Evolutionary conservation across 2,888 invertebrate genomes (phyloP).

Genomic region (Chrysopilus asiliformis): DNA sequence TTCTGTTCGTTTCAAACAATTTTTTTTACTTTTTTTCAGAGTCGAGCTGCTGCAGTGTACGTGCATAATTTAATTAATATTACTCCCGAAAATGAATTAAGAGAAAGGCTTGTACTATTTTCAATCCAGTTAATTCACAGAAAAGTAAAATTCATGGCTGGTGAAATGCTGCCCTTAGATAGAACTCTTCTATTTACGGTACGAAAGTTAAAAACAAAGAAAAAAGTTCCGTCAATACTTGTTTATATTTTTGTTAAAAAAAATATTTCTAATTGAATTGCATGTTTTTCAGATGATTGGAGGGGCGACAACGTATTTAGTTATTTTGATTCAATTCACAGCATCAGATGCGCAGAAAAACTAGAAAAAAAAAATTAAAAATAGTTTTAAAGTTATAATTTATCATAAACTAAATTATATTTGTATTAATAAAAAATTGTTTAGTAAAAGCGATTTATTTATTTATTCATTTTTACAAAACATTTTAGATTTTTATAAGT

Average conservation of each 20-base stretch:
- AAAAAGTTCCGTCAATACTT: background rate
- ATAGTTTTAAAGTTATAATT: background rate
- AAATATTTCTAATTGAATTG: background rate
- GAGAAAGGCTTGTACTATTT: conserved; percentile 30
- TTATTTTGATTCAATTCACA: conserved; percentile 33
- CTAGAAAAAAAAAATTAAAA: background rate
- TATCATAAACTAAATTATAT: background rate
- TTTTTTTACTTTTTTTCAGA: conserved; percentile 19
- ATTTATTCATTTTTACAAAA: no score
- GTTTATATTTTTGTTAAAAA: background rate
- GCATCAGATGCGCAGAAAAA: background rate
- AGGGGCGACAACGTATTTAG: conserved; percentile 34
- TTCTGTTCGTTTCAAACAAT: conserved; percentile 5
- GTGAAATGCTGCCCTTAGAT: conserved; percentile 35
- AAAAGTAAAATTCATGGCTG: conserved; percentile 35
- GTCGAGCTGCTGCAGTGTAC: conserved; percentile 31
- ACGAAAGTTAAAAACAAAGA: conserved; percentile 9
- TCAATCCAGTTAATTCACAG: conserved; percentile 34
- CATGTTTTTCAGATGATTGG: conserved; percentile 28
- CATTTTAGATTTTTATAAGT: no score
- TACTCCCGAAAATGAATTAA: conserved; percentile 26
- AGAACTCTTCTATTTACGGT: conserved; percentile 35
- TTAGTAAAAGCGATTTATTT: background rate
- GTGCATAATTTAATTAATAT: conserved; percentile 30
- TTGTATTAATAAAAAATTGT: background rate